These are phyloP conservation scores for Pissodes strobi DNA, from an alignment of 1,140 invertebrate genomes.

Conservation along the genomic window DNA sequence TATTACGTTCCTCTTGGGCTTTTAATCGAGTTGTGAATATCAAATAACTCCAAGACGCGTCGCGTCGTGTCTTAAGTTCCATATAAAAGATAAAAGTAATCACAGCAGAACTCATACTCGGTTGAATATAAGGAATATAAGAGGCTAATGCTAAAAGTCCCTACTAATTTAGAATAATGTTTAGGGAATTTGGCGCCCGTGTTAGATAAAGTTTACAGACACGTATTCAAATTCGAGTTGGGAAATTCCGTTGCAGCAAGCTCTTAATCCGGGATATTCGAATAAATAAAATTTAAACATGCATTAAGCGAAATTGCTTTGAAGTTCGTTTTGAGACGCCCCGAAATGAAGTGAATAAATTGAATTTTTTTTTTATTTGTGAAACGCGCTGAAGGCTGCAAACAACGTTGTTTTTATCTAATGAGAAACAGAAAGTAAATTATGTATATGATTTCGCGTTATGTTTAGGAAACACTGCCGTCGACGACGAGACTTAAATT, in stretches of 20 bases:
- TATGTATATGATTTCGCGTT: conserved; percentile 13
- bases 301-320: conserved; percentile 27
- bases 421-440: conserved; percentile 20
- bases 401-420: conserved; percentile 15
- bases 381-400: not conserved
- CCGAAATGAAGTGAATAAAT: conserved; percentile 25
- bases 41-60: no score
- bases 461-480: conserved; percentile 13
- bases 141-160: no score
- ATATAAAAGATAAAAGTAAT: no score
- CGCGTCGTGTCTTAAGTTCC: no score
- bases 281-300: conserved; percentile 31
- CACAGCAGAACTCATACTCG: no score
- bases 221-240: conserved; percentile 24
- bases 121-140: no score
- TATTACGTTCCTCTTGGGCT: no score
- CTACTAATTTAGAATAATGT: not conserved
- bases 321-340: conserved; percentile 22
- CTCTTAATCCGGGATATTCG: conserved; percentile 15
- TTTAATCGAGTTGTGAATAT: no score
- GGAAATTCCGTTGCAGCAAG: conserved; percentile 3
- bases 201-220: conserved; percentile 12
- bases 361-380: conserved; percentile 16
- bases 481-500: conserved; percentile 4
- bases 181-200: not conserved